These are phyloP conservation scores for Melanargia galathea DNA, from an alignment of 2,888 invertebrate genomes.

Conservation along the genomic window DNA sequence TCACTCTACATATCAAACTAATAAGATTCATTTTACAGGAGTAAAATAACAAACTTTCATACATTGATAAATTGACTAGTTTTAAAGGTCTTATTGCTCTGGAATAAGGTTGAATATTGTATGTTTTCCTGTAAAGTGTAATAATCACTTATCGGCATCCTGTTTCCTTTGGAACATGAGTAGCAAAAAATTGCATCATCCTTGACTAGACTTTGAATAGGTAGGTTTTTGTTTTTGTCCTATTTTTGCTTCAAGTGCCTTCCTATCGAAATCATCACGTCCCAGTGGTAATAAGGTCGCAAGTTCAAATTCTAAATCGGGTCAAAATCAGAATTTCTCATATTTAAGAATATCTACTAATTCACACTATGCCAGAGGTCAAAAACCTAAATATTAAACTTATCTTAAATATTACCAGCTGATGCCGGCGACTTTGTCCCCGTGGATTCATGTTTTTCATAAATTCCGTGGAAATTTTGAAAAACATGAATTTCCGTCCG, in stretches of 20 bases:
- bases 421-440: too few species aligned
- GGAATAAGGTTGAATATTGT: background rate
- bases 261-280: background rate
- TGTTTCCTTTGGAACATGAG: conserved; percentile 17
- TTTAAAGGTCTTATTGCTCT: background rate
- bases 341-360: too few species aligned
- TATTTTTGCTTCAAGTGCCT: too few species aligned
- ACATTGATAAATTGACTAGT: background rate
- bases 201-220: conserved; percentile 7
- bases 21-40: background rate
- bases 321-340: too few species aligned
- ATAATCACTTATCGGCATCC: conserved; percentile 17
- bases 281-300: background rate
- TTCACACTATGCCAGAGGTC: too few species aligned
- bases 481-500: too few species aligned
- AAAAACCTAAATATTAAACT: too few species aligned
- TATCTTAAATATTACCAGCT: too few species aligned
- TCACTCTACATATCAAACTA: background rate
- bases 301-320: background rate
- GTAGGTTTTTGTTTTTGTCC: background rate
- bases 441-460: too few species aligned
- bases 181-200: conserved; percentile 20
- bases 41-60: background rate
- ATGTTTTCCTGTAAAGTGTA: background rate
- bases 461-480: too few species aligned